phyloP scores from a whole-genome alignment of 1,140 invertebrate species.

The Fopius arisanus region DNA sequence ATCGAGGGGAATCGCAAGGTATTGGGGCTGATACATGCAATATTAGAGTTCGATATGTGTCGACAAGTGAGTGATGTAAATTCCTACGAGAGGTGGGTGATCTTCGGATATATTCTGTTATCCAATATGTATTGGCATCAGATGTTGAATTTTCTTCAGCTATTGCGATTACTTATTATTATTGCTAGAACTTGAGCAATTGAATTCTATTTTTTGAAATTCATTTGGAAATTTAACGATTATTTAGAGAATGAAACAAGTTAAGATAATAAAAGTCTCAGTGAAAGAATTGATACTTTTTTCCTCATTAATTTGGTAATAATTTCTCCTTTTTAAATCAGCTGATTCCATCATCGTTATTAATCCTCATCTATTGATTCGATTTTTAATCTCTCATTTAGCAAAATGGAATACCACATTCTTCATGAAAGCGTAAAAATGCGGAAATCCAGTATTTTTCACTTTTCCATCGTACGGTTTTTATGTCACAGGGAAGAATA shows the following conservation, averaged over 20 bases:
- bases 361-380: too few relatives aligned
- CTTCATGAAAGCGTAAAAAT: too few relatives aligned
- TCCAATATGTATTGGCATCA: neutral
- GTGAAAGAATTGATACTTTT: too few relatives aligned
- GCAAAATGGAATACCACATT: too few relatives aligned
- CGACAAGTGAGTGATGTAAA: slow-evolving; percentile 6
- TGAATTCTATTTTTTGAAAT: too few relatives aligned
- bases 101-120: neutral
- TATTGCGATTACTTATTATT: neutral
- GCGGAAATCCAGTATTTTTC: neutral
- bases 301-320: too few relatives aligned
- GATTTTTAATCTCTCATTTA: too few relatives aligned
- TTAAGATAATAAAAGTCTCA: too few relatives aligned
- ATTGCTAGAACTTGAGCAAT: neutral
- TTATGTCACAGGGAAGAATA: neutral
- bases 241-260: too few relatives aligned
- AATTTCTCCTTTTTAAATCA: too few relatives aligned
- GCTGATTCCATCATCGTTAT: too few relatives aligned
- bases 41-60: neutral
- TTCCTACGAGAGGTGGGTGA: neutral
- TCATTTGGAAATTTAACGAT: too few relatives aligned
- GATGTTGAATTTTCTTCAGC: neutral
- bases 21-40: neutral
- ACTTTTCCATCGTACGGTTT: neutral
- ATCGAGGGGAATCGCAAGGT: neutral